Evolutionary conservation across 2,888 invertebrate species (phyloP), one percentile per base, ranked within the genome.

Genomic region (Melipona bicolor): DNA sequence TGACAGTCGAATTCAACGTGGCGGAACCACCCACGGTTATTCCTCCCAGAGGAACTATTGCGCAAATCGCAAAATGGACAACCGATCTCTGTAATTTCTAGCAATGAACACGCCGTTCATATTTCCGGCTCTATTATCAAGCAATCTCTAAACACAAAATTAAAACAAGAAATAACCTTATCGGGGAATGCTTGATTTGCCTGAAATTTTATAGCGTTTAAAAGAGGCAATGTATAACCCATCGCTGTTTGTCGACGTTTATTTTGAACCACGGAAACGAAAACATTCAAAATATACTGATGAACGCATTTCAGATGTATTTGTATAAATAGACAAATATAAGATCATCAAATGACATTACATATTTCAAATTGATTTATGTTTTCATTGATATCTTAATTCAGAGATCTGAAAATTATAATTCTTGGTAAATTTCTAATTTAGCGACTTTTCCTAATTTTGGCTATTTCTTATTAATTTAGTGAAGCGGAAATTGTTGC

Each of bases 1-100:
- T 70, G 77, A 70, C 77, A 71, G 73, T 71, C 67, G 75, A 75
- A 79, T 74, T 65, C 70, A 65, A 21, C n/a, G 36, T 64, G 32
- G 27, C 9, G 36, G 54, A 76, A 54, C 72, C 68, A 64, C 24
- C 43, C 71, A 49, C 43, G 62, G 50, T 70, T 74, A 79, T 74
- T 79, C 50, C 69, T 73, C 36, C 36, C 73, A 19, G 62, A 69
- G 72, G 70, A 68, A 49, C 62, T 17, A 79, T 70, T 32, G 15
- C 32, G 36, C 32, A 50, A 69, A 77, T 64, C 64, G 36, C 59
- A 49, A 61, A 73, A 81, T 69, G 65, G 64, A 68, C 71, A 81
- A 78, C 61, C n/a, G 80, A 80, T 80, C 32, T 24, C 24, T 24
- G 72, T 67, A 54, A 72, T 80, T 70, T 65, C 71, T 49, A 56